These are phyloP conservation scores for Pentamera pediparva DNA, from an alignment of 53 echinoderm and acorn worm species.

Conservation along the genomic window DNA sequence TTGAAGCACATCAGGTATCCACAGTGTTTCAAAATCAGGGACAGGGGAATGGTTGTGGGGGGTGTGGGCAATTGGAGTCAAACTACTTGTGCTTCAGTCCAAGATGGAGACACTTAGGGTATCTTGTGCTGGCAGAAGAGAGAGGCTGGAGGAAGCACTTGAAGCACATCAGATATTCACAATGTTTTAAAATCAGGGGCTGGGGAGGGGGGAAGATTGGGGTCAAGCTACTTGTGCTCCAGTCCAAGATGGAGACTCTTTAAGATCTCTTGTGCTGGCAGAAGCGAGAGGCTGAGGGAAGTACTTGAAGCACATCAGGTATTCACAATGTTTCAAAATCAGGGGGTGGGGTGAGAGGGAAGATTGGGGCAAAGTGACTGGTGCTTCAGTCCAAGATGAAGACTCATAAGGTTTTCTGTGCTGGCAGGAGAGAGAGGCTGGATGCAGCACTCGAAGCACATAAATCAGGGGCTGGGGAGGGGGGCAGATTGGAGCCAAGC, in stretches of 20 bases:
- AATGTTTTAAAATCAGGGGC: neutral
- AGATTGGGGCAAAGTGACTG: slow-evolving; percentile 58
- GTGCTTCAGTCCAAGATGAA: slow-evolving; percentile 71
- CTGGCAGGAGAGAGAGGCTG: slow-evolving; percentile 61
- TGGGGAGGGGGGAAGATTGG: too few species aligned
- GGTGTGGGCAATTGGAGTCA: slow-evolving; percentile 55
- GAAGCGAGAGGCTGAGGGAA: slow-evolving; percentile 64
- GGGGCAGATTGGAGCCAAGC: slow-evolving; percentile 60
- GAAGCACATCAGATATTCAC: slow-evolving; percentile 68
- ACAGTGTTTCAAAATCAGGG: neutral
- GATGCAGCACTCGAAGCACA: slow-evolving; percentile 80
- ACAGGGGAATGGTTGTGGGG: too few species aligned
- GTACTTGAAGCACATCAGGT: slow-evolving; percentile 86
- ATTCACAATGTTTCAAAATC: neutral
- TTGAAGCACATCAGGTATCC: slow-evolving; percentile 73
- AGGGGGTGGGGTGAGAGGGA: too few species aligned
- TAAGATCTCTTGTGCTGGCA: slow-evolving; percentile 66
- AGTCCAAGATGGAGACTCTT: slow-evolving; percentile 70
- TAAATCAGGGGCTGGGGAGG: too few species aligned
- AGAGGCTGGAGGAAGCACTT: slow-evolving; percentile 69
- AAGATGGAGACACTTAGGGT: slow-evolving; percentile 70
- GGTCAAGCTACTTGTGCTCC: slow-evolving; percentile 54
- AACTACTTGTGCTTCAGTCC: slow-evolving; percentile 63
- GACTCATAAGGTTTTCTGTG: slow-evolving; percentile 61
- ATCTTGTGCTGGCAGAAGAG: slow-evolving; percentile 63